These are phyloP conservation scores for Tridacna crocea DNA, from an alignment of 2,888 invertebrate genomes.

Conservation along the genomic window DNA sequence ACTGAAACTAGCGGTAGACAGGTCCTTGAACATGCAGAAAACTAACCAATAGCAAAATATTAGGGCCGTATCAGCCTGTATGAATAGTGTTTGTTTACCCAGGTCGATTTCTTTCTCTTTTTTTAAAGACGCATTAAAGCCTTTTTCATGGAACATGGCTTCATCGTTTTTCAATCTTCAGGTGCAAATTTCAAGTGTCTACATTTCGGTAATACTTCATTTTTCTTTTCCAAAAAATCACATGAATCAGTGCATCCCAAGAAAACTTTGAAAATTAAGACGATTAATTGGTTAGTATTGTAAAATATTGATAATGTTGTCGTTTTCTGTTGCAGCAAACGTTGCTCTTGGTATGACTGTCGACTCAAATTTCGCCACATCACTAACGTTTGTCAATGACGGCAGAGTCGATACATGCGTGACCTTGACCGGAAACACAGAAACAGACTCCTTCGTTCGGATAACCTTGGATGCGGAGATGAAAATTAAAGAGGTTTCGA, in stretches of 20 bases:
- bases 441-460: constrained; percentile 21
- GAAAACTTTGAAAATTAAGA: too few species aligned
- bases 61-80: neutral
- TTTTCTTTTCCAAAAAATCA: too few species aligned
- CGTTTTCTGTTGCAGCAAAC: constrained; percentile 3
- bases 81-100: neutral
- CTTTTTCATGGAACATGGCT: neutral
- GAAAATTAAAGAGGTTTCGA: constrained; percentile 8
- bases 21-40: too few species aligned
- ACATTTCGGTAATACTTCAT: too few species aligned
- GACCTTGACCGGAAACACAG: constrained; percentile 20
- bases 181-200: too few species aligned
- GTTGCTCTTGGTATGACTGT: constrained; percentile 8
- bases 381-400: constrained; percentile 1
- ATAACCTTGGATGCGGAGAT: constrained; percentile 22
- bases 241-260: too few species aligned
- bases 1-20: too few species aligned
- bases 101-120: neutral
- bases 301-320: too few species aligned
- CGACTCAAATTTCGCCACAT: constrained; percentile 20
- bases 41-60: neutral
- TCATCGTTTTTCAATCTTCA: neutral
- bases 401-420: neutral
- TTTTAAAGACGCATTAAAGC: neutral
- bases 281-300: too few species aligned